Evolutionary conservation across 2,113 vertebrate species (phyloP), one percentile per base, ranked within the genome.

Genomic region (Coregonus clupeaformis): DNA sequence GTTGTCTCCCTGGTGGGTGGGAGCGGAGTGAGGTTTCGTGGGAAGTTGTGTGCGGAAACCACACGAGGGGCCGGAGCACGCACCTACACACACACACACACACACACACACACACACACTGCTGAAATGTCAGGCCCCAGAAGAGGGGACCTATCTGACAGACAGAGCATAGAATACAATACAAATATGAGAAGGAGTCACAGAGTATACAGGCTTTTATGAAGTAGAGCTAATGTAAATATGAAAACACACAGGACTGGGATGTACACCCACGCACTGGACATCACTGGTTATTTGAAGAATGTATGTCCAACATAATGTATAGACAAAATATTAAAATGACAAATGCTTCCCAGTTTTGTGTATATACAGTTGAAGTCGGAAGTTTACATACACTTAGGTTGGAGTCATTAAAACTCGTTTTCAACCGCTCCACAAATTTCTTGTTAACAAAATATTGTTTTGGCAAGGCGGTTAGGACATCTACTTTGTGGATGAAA

Each of bases 71-170:
- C 72, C 29, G 55, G 75, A 70, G 70, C 13, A 9, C 77, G 72
- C 68, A n/a, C n/a, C n/a, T n/a, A n/a, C n/a, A 64, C 59, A 24
- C 0, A 60, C 59, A n/a, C n/a, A 24, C 59, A 60, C 59, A 60
- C 59, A 9, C 9, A 62, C 60, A 12, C 60, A 20, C 57, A 60
- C 73, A 45, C 77, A 74, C 68, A 63, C 71, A 60, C 80, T 80
- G 72, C 75, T 76, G 74, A 85, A 88, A 89, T 88, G 89, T 89
- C 87, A 90, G 77, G 80, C 73, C 83, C 80, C 84, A 24, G 27
- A 80, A 84, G 87, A 85, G 68, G 69, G 60, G 72, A 72, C 73
- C 66, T 64, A 25, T 70, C 67, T 69, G 42, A 25, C 76, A 65
- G 75, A 77, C 74, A 70, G 73, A 79, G 67, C n/a, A 32, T 29